A percentile compares a stretch with the other conserved stretches of the same genome.
These are phyloP conservation scores for Papilio glaucus DNA, from an alignment of 1,140 invertebrate species.

Conservation along the genomic window DNA sequence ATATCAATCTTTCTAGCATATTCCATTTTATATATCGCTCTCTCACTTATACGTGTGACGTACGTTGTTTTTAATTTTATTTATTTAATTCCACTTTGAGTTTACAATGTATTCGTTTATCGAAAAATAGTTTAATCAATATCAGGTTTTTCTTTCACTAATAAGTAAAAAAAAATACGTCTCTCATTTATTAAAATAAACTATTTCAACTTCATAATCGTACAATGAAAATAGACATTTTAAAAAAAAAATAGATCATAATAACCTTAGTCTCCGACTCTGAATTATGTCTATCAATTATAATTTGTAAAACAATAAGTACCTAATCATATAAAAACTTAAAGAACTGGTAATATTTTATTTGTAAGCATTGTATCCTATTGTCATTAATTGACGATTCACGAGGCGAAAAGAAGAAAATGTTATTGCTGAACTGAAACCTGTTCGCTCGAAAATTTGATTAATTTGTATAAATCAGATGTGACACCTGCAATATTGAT, in stretches of 20 bases:
- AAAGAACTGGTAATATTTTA: slow-evolving; percentile 12
- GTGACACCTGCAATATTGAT: slow-evolving; percentile 68
- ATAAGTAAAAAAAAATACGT: not conserved
- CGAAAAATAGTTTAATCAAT: not conserved
- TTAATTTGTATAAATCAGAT: slow-evolving; percentile 75
- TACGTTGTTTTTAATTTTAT: not conserved
- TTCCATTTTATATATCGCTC: not conserved
- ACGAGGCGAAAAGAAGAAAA: not conserved
- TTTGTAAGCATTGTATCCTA: not conserved
- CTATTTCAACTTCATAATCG: not conserved
- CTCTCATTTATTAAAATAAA: not conserved
- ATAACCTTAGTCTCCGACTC: not conserved
- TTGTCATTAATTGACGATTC: slow-evolving; percentile 9
- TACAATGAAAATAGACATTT: not conserved
- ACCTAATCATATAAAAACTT: not conserved
- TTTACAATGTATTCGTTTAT: not conserved
- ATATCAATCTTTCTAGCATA: not conserved
- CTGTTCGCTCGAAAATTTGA: slow-evolving; percentile 38
- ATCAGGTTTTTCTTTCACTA: not conserved
- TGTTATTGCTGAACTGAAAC: slow-evolving; percentile 26
- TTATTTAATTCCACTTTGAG: not conserved
- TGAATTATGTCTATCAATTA: not conserved
- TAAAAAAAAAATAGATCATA: not conserved
- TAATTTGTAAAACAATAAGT: slow-evolving; percentile 17
- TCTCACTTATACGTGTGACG: not conserved